Percentiles rank a stretch among this genome's conserved stretches.
phyloP scores from a whole-genome alignment of 2,113 vertebrate genomes.

The Cranoglanis bouderius region DNA sequence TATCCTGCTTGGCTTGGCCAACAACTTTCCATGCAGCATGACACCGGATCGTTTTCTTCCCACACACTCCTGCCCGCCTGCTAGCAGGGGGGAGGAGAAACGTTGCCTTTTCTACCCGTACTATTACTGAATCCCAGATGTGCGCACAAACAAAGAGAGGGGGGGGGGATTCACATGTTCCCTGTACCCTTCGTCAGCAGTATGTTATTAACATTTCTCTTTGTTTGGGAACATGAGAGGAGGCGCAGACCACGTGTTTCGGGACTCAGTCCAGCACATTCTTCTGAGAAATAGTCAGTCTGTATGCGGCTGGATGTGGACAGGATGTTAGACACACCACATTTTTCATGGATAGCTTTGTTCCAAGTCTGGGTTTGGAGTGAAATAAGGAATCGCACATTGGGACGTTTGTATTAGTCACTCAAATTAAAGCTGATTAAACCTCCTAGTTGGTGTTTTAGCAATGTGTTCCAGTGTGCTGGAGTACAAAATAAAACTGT shows the following conservation, averaged over 20 bases:
- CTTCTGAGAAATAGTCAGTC: slow-evolving; percentile 42
- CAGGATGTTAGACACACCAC: slow-evolving; percentile 39
- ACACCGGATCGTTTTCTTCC: slow-evolving; percentile 63
- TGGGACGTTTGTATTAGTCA: not conserved
- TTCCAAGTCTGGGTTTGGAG: slow-evolving; percentile 13
- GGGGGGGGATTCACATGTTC: slow-evolving; percentile 27
- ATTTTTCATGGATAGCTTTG: slow-evolving; percentile 39
- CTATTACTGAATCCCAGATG: slow-evolving; percentile 67
- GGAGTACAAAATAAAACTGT: not conserved
- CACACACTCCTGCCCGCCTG: slow-evolving; percentile 53
- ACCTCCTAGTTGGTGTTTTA: not conserved
- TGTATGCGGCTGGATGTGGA: slow-evolving; percentile 40
- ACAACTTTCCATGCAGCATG: slow-evolving; percentile 68
- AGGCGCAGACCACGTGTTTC: slow-evolving; percentile 36
- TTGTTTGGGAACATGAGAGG: slow-evolving; percentile 55
- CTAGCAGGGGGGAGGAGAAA: not conserved
- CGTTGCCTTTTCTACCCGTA: slow-evolving; percentile 46
- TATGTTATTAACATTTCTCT: slow-evolving; percentile 62
- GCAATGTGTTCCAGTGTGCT: not conserved
- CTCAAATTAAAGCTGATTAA: slow-evolving; percentile 6
- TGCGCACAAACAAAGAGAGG: slow-evolving; percentile 56
- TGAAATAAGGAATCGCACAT: not conserved
- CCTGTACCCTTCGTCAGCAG: slow-evolving; percentile 44
- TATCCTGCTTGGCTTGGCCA: slow-evolving; percentile 59
- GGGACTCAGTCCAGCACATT: slow-evolving; percentile 41